Evolutionary conservation across 2,888 invertebrate genomes (phyloP).

Genomic region (Drosophila meridiana): DNA sequence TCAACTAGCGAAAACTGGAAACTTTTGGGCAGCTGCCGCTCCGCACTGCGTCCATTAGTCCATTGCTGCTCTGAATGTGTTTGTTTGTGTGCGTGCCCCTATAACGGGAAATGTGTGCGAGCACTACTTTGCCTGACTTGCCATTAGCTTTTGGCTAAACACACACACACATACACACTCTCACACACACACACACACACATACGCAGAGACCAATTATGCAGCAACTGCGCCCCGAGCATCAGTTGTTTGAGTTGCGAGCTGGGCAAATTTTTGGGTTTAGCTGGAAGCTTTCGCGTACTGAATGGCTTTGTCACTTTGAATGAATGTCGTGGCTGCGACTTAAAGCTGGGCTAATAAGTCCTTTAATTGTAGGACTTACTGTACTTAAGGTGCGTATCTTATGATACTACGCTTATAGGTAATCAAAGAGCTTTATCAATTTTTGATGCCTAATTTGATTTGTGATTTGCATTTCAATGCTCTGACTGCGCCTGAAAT

Average conservation of each 20-base stretch:
- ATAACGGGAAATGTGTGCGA: constrained; percentile 16
- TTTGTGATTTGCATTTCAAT: constrained; percentile 59
- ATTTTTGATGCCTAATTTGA: constrained; percentile 57
- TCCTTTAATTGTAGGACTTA: neutral
- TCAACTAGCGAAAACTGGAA: constrained; percentile 65
- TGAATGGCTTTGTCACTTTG: constrained; percentile 21
- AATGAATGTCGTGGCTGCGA: constrained; percentile 22
- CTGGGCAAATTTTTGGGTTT: constrained; percentile 15
- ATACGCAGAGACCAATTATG: constrained; percentile 39
- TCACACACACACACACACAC: constrained; percentile 9
- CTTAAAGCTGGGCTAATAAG: constrained; percentile 27
- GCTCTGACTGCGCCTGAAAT: constrained; percentile 31
- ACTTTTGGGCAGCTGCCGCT: constrained; percentile 52
- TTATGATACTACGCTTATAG: neutral
- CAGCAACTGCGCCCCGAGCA: constrained; percentile 36
- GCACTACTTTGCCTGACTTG: constrained; percentile 7
- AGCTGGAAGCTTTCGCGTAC: neutral
- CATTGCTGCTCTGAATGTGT: constrained; percentile 35
- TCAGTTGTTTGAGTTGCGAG: constrained; percentile 37
- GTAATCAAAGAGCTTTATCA: constrained; percentile 25
- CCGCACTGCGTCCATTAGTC: constrained; percentile 35
- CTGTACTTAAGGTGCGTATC: neutral
- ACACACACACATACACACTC: constrained; percentile 10
- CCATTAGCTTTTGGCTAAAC: constrained; percentile 28
- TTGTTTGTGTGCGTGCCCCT: constrained; percentile 21